These are phyloP conservation scores for Todus mexicanus DNA, from an alignment of 2,797 vertebrate species.

Conservation along the genomic window DNA sequence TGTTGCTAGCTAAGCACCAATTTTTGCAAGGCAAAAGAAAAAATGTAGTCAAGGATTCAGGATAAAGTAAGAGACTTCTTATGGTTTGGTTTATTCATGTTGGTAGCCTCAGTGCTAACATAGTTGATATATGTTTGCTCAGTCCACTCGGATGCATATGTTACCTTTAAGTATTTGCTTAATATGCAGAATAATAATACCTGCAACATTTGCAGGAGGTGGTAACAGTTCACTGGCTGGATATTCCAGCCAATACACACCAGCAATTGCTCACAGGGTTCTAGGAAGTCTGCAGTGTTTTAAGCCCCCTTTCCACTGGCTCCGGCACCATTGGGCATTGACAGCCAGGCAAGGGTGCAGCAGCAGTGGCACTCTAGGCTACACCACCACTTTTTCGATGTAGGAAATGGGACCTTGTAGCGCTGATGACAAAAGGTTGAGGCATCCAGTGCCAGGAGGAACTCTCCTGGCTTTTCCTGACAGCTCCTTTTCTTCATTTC, in stretches of 20 bases:
- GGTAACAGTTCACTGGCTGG: not conserved
- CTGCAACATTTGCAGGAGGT: not conserved
- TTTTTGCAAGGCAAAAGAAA: not conserved
- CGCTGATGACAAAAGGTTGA: not conserved
- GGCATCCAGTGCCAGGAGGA: not conserved
- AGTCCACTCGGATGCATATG: not conserved
- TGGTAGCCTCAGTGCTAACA: not conserved
- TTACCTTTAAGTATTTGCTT: not conserved
- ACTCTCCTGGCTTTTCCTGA: not conserved
- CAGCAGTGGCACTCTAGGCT: not conserved
- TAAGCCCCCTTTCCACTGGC: not conserved
- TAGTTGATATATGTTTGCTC: not conserved
- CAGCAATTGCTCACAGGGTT: not conserved
- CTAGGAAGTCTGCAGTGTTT: not conserved
- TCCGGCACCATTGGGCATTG: not conserved
- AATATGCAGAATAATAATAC: not conserved
- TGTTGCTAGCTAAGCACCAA: not conserved
- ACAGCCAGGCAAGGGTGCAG: not conserved
- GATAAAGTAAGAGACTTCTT: not conserved
- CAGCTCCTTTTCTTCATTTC: conserved; percentile 39
- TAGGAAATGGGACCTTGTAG: not conserved
- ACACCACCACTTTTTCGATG: not conserved
- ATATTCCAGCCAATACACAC: not conserved
- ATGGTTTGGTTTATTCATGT: not conserved
- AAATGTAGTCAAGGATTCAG: not conserved